Evolutionary conservation across 2,797 vertebrate species (phyloP), one percentile per base, ranked within the genome.

Genomic region (Mycteria americana): DNA sequence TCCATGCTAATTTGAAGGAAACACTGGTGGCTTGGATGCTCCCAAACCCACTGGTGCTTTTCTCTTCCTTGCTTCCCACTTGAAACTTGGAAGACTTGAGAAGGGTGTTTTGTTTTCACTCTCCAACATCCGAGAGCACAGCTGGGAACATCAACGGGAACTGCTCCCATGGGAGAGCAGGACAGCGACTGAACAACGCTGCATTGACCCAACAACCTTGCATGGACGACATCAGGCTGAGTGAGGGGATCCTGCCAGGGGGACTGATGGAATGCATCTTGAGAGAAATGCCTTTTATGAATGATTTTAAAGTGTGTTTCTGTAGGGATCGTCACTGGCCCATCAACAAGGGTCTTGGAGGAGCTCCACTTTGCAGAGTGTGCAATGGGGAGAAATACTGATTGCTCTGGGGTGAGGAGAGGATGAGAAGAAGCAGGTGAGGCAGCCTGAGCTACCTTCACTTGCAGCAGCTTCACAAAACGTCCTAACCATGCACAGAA

Each of bases 1-100:
- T 0, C 17, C 15, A 1, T 6, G 27, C 19, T 76, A 24, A 23
- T 45, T 51, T 63, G 62, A 76, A 83, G 22, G 73, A 43, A 69
- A 17, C 6, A 0, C 5, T 0, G 0, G 8, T 35, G 53, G 17
- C 37, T 56, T n/a, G 37, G 21, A 31, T 30, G 46, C 50, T 73
- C 43, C 59, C 54, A 73, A 62, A 35, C 15, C 22, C 31, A 5
- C 37, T 0, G 2, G 5, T 33, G 31, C 53, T 82, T 82, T 82
- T n/a, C 10, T 82, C 33, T 72, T 74, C 65, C 37, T 45, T n/a
- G 2, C 4, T 64, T 75, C 28, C 31, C 8, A 6, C 62, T 65
- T 72, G 65, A 28, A 60, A 12, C 50, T 31, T 39, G 37, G 69
- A 35, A 73, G 46, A 8, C 10, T 57, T 23, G 31, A 48, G 45